phyloP scores from a whole-genome alignment of 2,888 invertebrate genomes.

The Endotricha flammealis region DNA sequence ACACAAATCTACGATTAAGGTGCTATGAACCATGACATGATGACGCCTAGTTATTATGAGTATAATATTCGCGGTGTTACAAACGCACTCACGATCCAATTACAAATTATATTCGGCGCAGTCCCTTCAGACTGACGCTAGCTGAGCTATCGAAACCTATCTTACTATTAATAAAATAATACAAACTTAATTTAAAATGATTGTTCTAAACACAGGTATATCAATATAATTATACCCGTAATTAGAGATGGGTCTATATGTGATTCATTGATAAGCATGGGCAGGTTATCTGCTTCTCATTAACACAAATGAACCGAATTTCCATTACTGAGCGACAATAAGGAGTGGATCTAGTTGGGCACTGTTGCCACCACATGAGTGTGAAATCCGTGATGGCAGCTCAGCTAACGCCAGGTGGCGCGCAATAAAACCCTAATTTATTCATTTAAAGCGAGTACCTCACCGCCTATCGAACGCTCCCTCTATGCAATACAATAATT shows the following conservation, averaged over 20 bases:
- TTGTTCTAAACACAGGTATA: conserved; percentile 9
- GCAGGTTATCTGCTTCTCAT: too few relatives aligned
- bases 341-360: too few relatives aligned
- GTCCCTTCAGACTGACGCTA: conserved; percentile 26
- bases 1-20: conserved; percentile 51
- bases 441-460: conserved; percentile 31
- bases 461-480: conserved; percentile 31
- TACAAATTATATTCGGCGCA: conserved; percentile 30
- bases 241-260: too few relatives aligned
- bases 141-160: conserved; percentile 30
- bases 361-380: too few relatives aligned
- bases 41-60: conserved; percentile 30
- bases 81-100: conserved; percentile 29
- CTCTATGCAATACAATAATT: conserved; percentile 12
- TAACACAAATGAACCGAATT: too few relatives aligned
- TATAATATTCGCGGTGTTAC: conserved; percentile 22
- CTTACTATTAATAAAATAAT: neutral
- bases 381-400: conserved; percentile 20
- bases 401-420: conserved; percentile 37
- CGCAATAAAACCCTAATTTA: conserved; percentile 30
- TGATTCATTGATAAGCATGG: too few relatives aligned
- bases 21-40: conserved; percentile 44
- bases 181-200: neutral
- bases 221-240: conserved; percentile 1
- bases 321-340: too few relatives aligned